Evolutionary conservation across 1,140 invertebrate genomes (phyloP), one percentile per base, ranked within the genome.

Genomic region (Patella vulgata): DNA sequence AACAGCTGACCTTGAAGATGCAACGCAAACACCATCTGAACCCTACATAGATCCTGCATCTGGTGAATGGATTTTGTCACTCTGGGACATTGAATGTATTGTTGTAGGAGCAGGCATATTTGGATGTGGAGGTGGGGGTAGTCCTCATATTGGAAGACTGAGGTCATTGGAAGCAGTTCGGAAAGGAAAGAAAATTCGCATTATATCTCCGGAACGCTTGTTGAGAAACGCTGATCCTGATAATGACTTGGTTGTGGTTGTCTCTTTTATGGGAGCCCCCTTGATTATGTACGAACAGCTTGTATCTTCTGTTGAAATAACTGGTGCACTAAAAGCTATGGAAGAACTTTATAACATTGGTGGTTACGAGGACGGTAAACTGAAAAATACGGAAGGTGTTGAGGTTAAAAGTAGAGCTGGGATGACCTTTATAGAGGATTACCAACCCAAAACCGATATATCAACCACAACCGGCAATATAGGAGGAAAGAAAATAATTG

Each of bases 81-180:
- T 66, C 21, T 77, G 70, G 53, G 80, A 82, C 36, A 66, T 82
- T 39, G 75, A 80, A 50, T 80, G 77, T 39, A 75, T 82, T 25
- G 68, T 56, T 36, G 62, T 78, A 14, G 80, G 80, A 11, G 73
- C 78, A 2, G 80, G 78, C 1, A 77, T 82, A 28, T 56, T 80
- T 8, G 80, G 78, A 5, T 79, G 74, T 62, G 80, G 80, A 9
- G 80, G 80, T 8, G 80, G 80, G 9, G 78, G 75, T 11, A 75
- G 57, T 42, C 74, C 80, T 5, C 61, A 80, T 58, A 19, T 80
- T 11, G 78, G 70, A 3, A 57, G 65, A 50, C 42, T 78, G 1
- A 27, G 72, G 25, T 72, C 75, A 3, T 46, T 73, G 0, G 59
- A 58, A 30, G 56, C 65, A 19, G 25, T 80, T 2, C 51, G 51